Base-by-base conservation (phyloP, 2,797 vertebrate species). In the Microctenopoma lineatum region DNA sequence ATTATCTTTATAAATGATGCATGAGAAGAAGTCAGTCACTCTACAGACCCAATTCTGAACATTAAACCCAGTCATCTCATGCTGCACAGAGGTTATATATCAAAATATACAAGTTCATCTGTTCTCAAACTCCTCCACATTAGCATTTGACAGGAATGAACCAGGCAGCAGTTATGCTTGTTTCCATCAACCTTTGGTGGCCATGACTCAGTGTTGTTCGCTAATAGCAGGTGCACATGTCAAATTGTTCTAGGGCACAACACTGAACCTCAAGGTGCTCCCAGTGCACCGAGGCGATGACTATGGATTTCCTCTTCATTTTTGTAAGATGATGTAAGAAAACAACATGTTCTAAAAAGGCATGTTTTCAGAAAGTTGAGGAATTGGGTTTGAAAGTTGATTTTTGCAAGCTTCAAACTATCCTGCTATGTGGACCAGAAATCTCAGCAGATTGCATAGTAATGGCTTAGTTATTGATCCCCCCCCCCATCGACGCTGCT, bases 1-100 rank as follows among this genome's bases (percentile, higher is more conserved):
- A 83, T 89, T 81, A 80, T 75, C 64, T 73, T 63, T 14, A 69
- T 85, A 71, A 84, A 84, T 84, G 77, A 83, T 87, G 79, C 84
- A 87, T 84, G 75, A 77, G 53, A 80, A 60, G 48, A 29, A 41
- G 79, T 75, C 72, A 69, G 74, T 84, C 79, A 81, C 61, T 81
- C 79, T 65, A 27, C 65, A 58, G 14, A 52, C 9, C 4, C 15
- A 29, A 59, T 25, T 54, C 55, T 7, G 50, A 59, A 44, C 62
- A 69, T 63, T 41, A 65, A 48, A 55, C 55, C 14, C 21, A 53
- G 34, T 44, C 38, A 25, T 39, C 34, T 18, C 18, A 42, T 32
- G n/a, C 12, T 11, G 36, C 36, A 32, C 29, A 32, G 29, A 32
- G 63, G 15, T 80, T 56, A 45, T 2, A 21, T 21, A 21, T 21